phyloP scores from a whole-genome alignment of 2,888 invertebrate genomes.

The Cremastobaeus sp. region DNA sequence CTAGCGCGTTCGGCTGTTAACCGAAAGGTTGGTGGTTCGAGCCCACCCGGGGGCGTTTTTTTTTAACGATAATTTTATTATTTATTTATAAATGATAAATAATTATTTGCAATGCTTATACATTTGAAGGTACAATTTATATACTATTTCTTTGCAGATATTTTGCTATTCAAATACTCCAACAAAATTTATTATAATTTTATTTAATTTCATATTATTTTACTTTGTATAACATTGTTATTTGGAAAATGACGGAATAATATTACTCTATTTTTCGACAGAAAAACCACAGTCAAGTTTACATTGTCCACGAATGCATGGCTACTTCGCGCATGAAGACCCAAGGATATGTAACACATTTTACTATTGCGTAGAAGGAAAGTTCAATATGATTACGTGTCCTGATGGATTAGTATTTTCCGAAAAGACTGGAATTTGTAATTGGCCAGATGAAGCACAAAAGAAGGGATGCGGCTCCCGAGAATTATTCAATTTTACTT shows the following conservation, averaged over 20 bases:
- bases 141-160: no score
- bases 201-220: conserved; percentile 6
- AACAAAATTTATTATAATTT: not conserved
- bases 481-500: conserved; percentile 91
- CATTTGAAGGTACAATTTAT: no score
- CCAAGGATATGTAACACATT: conserved; percentile 89
- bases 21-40: conserved; percentile 99
- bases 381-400: conserved; percentile 93
- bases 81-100: no score
- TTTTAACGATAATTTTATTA: no score
- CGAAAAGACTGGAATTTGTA: conserved; percentile 92
- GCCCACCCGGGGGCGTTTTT: conserved; percentile 93
- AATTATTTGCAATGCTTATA: no score
- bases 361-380: conserved; percentile 93
- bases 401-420: conserved; percentile 93
- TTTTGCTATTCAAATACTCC: no score
- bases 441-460: conserved; percentile 95
- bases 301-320: conserved; percentile 90
- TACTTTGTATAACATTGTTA: no score
- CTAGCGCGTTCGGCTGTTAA: conserved; percentile 97
- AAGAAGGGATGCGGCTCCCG: conserved; percentile 90
- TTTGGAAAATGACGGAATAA: no score
- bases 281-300: conserved; percentile 83
- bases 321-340: conserved; percentile 92
- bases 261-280: conserved; percentile 38